These are phyloP conservation scores for Megaleporinus macrocephalus DNA, from an alignment of 2,113 vertebrate genomes.

Conservation along the genomic window DNA sequence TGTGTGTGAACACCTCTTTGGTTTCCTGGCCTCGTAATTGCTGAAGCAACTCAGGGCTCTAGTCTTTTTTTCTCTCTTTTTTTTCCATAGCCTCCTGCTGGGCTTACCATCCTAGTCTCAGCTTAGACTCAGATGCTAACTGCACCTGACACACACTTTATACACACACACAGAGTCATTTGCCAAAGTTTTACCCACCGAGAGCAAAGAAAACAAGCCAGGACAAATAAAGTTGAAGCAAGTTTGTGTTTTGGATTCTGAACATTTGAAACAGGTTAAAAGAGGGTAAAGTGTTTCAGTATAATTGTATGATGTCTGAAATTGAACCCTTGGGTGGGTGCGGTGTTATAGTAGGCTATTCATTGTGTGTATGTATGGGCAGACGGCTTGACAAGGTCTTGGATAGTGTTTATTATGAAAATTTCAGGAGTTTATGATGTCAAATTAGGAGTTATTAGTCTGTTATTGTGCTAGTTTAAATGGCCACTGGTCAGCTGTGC, in stretches of 20 bases:
- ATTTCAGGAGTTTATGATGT: slow-evolving; percentile 69
- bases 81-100: slow-evolving; percentile 50
- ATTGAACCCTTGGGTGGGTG: slow-evolving; percentile 58
- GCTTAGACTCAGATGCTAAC: slow-evolving; percentile 66
- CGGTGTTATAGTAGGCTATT: slow-evolving; percentile 68
- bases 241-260: slow-evolving; percentile 67
- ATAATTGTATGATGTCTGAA: slow-evolving; percentile 67
- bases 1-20: slow-evolving; percentile 72
- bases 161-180: slow-evolving; percentile 63
- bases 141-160: slow-evolving; percentile 70
- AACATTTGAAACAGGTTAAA: slow-evolving; percentile 73
- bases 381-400: slow-evolving; percentile 65
- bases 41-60: slow-evolving; percentile 54
- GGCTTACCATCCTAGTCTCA: slow-evolving; percentile 54
- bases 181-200: slow-evolving; percentile 66
- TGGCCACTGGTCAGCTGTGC: slow-evolving; percentile 34
- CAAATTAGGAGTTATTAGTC: slow-evolving; percentile 73
- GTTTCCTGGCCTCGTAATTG: slow-evolving; percentile 76
- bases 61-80: slow-evolving; percentile 26
- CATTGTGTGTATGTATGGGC: slow-evolving; percentile 22
- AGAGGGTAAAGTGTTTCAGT: slow-evolving; percentile 62
- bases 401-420: slow-evolving; percentile 71
- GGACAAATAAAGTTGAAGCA: slow-evolving; percentile 53
- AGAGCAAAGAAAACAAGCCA: slow-evolving; percentile 58
- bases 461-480: slow-evolving; percentile 60